Evolutionary conservation across 2,888 invertebrate genomes (phyloP).

Genomic region (Prionchulus punctatus): DNA sequence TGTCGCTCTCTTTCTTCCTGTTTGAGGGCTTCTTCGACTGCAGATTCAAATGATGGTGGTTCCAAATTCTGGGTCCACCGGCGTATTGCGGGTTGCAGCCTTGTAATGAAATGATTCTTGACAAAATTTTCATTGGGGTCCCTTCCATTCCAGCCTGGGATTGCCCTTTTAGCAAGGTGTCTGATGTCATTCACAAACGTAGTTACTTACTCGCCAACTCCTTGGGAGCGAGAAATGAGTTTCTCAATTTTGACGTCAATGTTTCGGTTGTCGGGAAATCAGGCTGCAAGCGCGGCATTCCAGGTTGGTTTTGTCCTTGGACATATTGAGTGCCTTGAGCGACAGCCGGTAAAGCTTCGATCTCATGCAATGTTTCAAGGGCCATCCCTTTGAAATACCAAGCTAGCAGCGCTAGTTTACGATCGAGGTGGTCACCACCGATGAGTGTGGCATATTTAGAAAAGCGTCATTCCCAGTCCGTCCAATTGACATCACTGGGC

Average conservation of each 20-base stretch:
- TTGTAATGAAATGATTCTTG: not conserved
- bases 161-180: not conserved
- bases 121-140: not conserved
- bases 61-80: not conserved
- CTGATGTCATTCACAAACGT: not conserved
- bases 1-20: not conserved
- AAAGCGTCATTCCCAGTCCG: not conserved
- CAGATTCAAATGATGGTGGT: not conserved
- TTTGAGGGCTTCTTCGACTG: not conserved
- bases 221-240: not conserved
- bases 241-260: not conserved
- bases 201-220: not conserved
- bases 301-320: no score
- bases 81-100: not conserved
- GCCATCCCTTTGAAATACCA: not conserved
- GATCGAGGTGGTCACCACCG: not conserved
- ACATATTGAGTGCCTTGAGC: no score
- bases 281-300: no score
- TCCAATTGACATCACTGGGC: not conserved
- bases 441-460: not conserved
- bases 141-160: not conserved
- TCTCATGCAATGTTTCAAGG: not conserved
- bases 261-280: no score
- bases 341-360: no score
- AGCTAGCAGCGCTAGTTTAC: not conserved